A percentile compares a stretch with the other conserved stretches of the same genome.
Evolutionary conservation across 2,888 invertebrate genomes (phyloP).

Genomic region (Lacanobia wlatinum): DNA sequence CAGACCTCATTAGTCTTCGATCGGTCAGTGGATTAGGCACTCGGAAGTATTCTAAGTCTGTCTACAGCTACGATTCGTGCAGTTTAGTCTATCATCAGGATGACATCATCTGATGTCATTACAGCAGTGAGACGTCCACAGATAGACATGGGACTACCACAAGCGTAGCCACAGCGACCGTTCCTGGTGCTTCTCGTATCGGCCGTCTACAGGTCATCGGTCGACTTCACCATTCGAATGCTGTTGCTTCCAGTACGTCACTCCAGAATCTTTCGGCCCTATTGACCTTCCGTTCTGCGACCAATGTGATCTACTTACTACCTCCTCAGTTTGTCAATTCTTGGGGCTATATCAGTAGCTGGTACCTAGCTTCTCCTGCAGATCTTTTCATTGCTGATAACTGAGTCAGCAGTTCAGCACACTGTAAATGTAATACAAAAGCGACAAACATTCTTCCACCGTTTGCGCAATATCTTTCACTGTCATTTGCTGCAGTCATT

Average conservation of each 20-base stretch:
- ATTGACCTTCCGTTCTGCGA: neutral
- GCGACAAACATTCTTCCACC: constrained; percentile 66
- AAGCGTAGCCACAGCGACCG: neutral
- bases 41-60: constrained; percentile 17
- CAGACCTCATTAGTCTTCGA: constrained; percentile 13
- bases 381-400: neutral
- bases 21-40: constrained; percentile 12
- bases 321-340: neutral
- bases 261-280: neutral
- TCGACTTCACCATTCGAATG: neutral
- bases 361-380: neutral
- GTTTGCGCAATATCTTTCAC: constrained; percentile 73
- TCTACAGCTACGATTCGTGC: neutral
- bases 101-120: neutral
- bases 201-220: neutral
- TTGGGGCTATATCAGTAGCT: neutral
- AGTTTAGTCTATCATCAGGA: neutral
- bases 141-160: neutral
- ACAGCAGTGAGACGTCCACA: neutral
- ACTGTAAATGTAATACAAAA: constrained; percentile 55
- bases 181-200: neutral
- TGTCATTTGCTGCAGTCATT: constrained; percentile 77
- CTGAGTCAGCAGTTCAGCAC: neutral
- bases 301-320: neutral
- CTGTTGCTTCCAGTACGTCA: neutral